These are phyloP conservation scores for Gasterosteus aculeatus DNA, from an alignment of 2,113 vertebrate genomes.

Conservation along the genomic window DNA sequence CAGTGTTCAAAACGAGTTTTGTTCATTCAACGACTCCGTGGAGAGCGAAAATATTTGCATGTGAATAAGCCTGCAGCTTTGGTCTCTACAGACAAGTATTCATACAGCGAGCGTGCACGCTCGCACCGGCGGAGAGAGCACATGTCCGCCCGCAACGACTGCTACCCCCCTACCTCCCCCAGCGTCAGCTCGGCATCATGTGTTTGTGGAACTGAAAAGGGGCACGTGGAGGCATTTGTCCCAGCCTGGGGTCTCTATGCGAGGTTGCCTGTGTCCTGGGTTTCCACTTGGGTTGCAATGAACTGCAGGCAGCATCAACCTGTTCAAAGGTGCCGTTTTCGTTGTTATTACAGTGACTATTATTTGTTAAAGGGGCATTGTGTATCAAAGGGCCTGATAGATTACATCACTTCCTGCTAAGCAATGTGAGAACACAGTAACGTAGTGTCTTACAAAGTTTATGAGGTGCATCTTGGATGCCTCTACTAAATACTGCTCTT, in stretches of 20 bases:
- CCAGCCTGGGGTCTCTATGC: constrained; percentile 6
- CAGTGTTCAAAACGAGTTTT: background rate
- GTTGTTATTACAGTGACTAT: background rate
- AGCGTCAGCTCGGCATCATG: constrained; percentile 19
- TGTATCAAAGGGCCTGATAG: background rate
- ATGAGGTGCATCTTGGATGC: background rate
- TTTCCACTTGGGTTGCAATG: constrained; percentile 26
- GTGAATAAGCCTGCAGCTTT: background rate
- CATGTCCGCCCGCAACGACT: no score
- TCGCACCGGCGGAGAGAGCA: no score
- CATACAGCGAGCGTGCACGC: background rate
- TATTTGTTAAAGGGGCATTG: background rate
- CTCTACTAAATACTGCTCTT: background rate
- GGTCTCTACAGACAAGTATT: background rate
- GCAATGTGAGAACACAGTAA: background rate
- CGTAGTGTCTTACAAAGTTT: background rate
- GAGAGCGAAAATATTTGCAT: constrained; percentile 16
- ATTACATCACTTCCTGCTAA: constrained; percentile 9
- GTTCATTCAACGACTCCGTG: background rate
- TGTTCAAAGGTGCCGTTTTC: background rate
- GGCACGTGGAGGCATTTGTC: constrained; percentile 13
- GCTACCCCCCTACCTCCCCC: no score
- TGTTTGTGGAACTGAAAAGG: constrained; percentile 42
- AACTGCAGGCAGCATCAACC: constrained; percentile 11
- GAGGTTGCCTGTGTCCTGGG: constrained; percentile 1